These are phyloP conservation scores for Prietella phreatophila DNA, from an alignment of 2,113 vertebrate genomes.

Conservation along the genomic window DNA sequence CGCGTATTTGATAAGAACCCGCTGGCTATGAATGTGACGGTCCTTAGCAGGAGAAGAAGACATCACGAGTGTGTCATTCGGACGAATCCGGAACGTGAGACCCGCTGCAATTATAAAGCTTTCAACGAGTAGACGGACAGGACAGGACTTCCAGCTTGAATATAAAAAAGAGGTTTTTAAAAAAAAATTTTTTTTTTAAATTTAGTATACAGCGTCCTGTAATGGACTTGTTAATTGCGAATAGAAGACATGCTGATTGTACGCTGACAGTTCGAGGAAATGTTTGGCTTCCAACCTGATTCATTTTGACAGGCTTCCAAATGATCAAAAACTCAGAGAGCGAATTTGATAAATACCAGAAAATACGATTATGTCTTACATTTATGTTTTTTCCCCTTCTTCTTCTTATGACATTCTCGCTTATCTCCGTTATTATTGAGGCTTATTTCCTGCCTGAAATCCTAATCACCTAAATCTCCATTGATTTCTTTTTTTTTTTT, in stretches of 20 bases:
- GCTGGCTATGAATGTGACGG: not conserved
- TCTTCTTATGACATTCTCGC: not conserved
- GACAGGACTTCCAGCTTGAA: not conserved
- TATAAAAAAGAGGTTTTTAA: not conserved
- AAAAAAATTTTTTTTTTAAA: too few relatives aligned
- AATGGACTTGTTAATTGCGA: conserved; percentile 23
- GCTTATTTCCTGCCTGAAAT: not conserved
- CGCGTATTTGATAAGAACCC: not conserved
- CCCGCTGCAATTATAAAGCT: conserved; percentile 21
- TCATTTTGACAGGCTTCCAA: not conserved
- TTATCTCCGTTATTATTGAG: not conserved
- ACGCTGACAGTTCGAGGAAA: not conserved
- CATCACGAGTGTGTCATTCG: not conserved
- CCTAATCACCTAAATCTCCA: conserved; percentile 38
- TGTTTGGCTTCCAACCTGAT: not conserved
- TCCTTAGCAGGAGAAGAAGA: not conserved
- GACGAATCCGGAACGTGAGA: conserved; percentile 31
- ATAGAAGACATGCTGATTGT: not conserved
- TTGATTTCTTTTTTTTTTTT: conserved; percentile 6
- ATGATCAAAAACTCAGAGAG: not conserved
- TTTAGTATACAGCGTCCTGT: not conserved
- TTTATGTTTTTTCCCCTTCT: not conserved
- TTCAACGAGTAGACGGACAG: not conserved
- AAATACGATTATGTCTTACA: not conserved
- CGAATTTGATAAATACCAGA: not conserved